Evolutionary conservation across 2,797 vertebrate genomes (phyloP).

Genomic region (Poecilia wingei): DNA sequence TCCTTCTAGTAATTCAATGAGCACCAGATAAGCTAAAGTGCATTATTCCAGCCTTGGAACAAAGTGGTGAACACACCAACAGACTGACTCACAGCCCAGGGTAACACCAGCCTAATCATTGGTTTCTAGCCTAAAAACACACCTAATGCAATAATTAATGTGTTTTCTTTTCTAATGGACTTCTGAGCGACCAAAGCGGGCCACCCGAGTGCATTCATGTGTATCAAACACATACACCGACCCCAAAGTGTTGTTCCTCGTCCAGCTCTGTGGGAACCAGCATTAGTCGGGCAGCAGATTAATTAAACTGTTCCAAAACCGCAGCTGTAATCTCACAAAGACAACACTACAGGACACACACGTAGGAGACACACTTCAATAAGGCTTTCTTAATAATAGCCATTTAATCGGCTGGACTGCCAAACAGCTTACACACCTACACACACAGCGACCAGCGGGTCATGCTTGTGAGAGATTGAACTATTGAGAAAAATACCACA

Average conservation of each 20-base stretch:
- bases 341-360: conserved; percentile 73
- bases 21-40: background rate
- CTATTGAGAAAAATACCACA: conserved; percentile 64
- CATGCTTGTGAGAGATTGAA: conserved; percentile 59
- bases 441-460: conserved; percentile 50
- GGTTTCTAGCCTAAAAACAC: conserved; percentile 31
- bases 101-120: background rate
- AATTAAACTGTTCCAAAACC: conserved; percentile 77
- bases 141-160: conserved; percentile 21
- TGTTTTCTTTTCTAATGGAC: conserved; percentile 51
- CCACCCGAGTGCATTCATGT: conserved; percentile 38
- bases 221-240: conserved; percentile 35
- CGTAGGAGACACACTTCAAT: conserved; percentile 69
- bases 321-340: conserved; percentile 70
- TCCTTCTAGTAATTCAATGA: background rate
- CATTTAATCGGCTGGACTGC: conserved; percentile 64
- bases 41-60: background rate
- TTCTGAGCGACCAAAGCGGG: conserved; percentile 31
- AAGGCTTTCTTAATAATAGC: conserved; percentile 71
- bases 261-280: conserved; percentile 70
- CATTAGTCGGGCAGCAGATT: conserved; percentile 67
- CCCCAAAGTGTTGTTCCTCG: conserved; percentile 54
- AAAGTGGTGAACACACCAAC: background rate
- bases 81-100: background rate
- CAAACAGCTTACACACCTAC: conserved; percentile 56